Evolutionary conservation across 2,888 invertebrate genomes (phyloP).

Genomic region (Clepsis dumicolana): DNA sequence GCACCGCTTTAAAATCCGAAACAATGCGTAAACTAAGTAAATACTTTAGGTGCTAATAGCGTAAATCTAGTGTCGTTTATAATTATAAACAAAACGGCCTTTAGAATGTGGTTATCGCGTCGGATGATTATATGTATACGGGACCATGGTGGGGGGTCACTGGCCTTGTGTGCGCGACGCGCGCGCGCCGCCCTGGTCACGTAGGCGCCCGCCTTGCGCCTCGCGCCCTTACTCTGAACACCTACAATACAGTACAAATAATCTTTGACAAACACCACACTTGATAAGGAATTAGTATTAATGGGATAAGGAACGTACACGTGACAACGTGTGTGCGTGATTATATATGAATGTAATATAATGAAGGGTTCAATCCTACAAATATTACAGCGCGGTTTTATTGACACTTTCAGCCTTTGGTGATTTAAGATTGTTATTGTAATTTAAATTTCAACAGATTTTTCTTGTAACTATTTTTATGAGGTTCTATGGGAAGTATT

Average conservation of each 20-base stretch:
- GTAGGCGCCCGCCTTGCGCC: conserved; percentile 59
- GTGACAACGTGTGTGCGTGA: neutral
- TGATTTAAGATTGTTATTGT: too few species aligned
- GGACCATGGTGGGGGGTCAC: conserved; percentile 57
- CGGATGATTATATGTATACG: conserved; percentile 34
- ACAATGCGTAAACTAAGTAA: conserved; percentile 12
- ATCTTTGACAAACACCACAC: neutral
- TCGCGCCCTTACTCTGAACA: neutral
- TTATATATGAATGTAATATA: too few species aligned
- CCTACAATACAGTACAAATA: neutral
- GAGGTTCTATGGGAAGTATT: too few species aligned
- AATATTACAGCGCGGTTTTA: too few species aligned
- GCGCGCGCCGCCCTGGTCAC: conserved; percentile 67
- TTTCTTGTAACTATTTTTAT: too few species aligned
- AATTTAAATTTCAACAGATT: too few species aligned
- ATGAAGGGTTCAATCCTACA: too few species aligned
- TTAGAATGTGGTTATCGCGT: conserved; percentile 32
- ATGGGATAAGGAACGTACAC: neutral
- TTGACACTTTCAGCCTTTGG: too few species aligned
- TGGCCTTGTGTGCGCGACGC: conserved; percentile 51
- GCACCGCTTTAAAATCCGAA: neutral
- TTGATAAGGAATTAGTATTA: too few species aligned
- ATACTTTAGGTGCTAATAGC: conserved; percentile 8
- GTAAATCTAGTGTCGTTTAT: conserved; percentile 24
- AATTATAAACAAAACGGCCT: conserved; percentile 40